phyloP scores from a whole-genome alignment of 2,888 invertebrate genomes.

The Hirtodrosophila cameraria region DNA sequence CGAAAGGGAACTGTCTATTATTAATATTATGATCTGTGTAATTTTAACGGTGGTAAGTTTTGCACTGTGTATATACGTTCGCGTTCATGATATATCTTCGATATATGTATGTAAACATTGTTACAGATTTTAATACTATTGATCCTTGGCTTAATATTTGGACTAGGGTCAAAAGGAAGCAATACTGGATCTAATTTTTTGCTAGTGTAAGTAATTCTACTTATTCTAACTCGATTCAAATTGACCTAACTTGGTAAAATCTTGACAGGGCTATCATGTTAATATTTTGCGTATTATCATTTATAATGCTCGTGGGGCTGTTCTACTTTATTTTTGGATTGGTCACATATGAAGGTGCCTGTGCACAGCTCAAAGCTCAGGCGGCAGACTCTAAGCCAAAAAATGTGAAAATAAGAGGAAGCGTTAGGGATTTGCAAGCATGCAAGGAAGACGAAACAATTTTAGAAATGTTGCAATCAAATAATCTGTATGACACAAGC shows the following conservation, averaged over 20 bases:
- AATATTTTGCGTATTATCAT: conserved; percentile 90
- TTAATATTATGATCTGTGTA: conserved; percentile 88
- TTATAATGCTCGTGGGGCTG: conserved; percentile 88
- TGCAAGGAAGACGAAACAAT: conserved; percentile 14
- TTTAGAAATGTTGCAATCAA: conserved; percentile 4
- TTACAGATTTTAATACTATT: conserved; percentile 16
- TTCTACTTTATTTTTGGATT: conserved; percentile 89
- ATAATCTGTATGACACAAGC: not conserved
- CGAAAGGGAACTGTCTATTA: not conserved
- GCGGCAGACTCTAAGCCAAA: too few species aligned
- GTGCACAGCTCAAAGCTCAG: conserved; percentile 85
- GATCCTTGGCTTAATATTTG: conserved; percentile 1
- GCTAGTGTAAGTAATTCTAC: conserved; percentile 10
- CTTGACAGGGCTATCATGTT: conserved; percentile 88
- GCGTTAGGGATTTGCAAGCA: conserved; percentile 65
- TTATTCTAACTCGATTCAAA: not conserved
- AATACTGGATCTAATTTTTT: conserved; percentile 12
- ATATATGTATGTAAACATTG: not conserved
- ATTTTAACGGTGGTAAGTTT: conserved; percentile 87
- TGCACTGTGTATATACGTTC: not conserved
- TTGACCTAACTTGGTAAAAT: not conserved
- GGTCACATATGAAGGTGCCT: conserved; percentile 88
- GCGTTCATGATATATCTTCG: too few species aligned
- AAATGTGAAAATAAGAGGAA: too few species aligned
- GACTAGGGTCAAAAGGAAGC: not conserved